Conservation (phyloP, 2,888 invertebrate species). For the Germaria angustata region DNA sequence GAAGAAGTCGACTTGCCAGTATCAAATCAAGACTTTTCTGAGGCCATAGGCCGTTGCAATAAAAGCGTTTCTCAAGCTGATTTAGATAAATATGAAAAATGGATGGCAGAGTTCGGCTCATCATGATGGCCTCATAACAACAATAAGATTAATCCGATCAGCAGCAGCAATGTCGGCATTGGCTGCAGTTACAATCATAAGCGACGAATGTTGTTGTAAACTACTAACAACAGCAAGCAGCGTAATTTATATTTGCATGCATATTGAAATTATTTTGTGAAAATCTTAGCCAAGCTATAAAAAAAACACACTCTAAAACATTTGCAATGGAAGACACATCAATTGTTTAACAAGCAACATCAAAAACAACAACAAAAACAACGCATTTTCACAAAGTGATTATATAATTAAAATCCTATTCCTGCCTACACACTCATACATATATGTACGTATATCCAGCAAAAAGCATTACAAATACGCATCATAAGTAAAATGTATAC, state of each 20-base stretch:
- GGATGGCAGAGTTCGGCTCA: conserved; percentile 97
- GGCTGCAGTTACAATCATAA: conserved; percentile 21
- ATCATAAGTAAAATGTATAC: neutral
- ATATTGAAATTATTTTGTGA: conserved; percentile 44
- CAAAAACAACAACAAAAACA: neutral
- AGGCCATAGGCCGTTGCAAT: conserved; percentile 96
- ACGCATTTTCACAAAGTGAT: conserved; percentile 54
- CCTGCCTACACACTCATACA: conserved; percentile 2
- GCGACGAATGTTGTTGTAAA: conserved; percentile 61
- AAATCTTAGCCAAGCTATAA: conserved; percentile 62
- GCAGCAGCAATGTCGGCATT: neutral
- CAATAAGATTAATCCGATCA: conserved; percentile 18
- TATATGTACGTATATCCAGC: too few species aligned
- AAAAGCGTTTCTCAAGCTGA: conserved; percentile 97
- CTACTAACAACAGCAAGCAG: neutral
- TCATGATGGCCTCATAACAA: conserved; percentile 76
- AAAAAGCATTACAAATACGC: conserved; percentile 14
- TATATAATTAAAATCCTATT: conserved; percentile 22
- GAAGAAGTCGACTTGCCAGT: conserved; percentile 97
- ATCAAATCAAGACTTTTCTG: conserved; percentile 93
- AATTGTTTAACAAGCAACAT: conserved; percentile 16
- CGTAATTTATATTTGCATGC: conserved; percentile 30
- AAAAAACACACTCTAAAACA: neutral
- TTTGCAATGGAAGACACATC: neutral
- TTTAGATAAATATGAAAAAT: conserved; percentile 95